These are phyloP conservation scores for Drosophila ficusphila DNA, from an alignment of 1,140 invertebrate species.

Conservation along the genomic window DNA sequence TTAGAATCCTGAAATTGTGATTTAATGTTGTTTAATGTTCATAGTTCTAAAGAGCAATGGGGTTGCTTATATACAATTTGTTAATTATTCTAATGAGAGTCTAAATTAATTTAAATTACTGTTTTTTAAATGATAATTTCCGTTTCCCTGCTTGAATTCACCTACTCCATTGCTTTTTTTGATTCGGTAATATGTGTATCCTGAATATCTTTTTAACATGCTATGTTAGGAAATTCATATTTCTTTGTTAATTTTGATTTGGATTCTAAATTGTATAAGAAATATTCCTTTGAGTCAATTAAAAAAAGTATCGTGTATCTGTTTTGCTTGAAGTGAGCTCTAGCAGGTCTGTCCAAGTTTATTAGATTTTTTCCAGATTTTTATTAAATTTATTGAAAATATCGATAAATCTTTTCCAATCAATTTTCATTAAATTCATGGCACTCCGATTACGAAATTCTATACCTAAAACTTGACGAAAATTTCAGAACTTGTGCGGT, in stretches of 20 bases:
- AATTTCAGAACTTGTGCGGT: neutral
- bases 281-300: too few species aligned
- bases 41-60: too few species aligned
- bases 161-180: too few species aligned
- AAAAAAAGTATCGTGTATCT: too few species aligned
- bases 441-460: conserved; percentile 14
- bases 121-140: neutral
- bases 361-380: neutral
- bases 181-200: conserved; percentile 10
- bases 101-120: neutral
- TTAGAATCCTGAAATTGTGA: too few species aligned
- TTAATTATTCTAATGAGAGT: neutral
- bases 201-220: conserved; percentile 3
- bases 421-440: conserved; percentile 5
- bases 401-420: conserved; percentile 2
- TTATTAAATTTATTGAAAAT: conserved; percentile 1
- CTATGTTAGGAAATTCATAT: neutral
- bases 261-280: too few species aligned
- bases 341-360: too few species aligned
- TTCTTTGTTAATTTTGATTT: neutral
- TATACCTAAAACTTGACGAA: conserved; percentile 18
- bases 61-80: too few species aligned
- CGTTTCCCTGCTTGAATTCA: neutral
- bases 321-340: too few species aligned
- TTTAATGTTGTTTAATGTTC: too few species aligned